Base-by-base conservation (phyloP, 2,888 invertebrate genomes). In the Tiphia femorata region DNA sequence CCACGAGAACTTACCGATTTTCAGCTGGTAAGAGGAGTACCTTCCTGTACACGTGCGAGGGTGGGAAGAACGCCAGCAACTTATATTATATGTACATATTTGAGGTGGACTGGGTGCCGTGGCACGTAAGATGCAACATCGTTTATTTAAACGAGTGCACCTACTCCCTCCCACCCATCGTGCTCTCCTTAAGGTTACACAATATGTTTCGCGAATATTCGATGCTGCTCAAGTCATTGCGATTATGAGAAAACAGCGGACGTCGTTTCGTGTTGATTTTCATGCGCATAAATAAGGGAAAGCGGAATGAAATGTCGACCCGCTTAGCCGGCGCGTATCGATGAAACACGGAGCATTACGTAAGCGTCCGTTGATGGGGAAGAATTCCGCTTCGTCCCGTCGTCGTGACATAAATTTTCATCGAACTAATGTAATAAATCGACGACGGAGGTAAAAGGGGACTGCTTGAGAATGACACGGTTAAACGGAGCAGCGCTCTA, bases 251-350 rank as follows among this genome's bases (percentile, higher is more conserved):
- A 48, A 64, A 40, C 66, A 42, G 56, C 58, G 61, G 64, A 69
- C 67, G 57, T 64, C 60, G 62, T 69, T 64, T 64, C 59, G 37
- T n/a, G 43, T 59, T 56, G 41, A 69, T 69, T 69, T 53, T 64
- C 69, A 69, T 69, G 69, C 67, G 59, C 66, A 69, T 69, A 69
- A 69, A 69, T 67, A 65, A 59, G 42, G 43, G 41, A 35, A 43
- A 8, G 49, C 23, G 38, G 47, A 56, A 65, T 58, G 46, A 47
- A 50, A 42, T 40, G 42, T 51, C 23, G 6, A 35, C 14, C 8
- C 7, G 25, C 16, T 16, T 37, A 4, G 10, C 37, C 17, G 16
- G 17, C 35, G 17, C 30, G 42, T 48, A 40, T 52, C 58, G 54
- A 51, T 51, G 50, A 51, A 43, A 53, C n/a, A n/a, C 53, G 56